A percentile compares a stretch with the other conserved stretches of the same genome.
Conservation (phyloP, 2,888 invertebrate genomes). For the Lycia hirtaria region DNA sequence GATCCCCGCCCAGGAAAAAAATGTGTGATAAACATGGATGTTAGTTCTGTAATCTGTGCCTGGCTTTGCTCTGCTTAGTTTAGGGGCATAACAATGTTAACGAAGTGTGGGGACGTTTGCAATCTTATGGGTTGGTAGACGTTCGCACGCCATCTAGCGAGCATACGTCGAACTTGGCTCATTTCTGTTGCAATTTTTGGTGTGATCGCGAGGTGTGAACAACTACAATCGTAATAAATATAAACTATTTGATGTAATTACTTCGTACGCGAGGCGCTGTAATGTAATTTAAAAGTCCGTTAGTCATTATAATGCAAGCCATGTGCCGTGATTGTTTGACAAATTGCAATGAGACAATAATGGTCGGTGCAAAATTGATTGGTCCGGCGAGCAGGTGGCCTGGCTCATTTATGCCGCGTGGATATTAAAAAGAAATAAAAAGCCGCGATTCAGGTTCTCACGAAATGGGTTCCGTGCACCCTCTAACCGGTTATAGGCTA, state of each 20-base stretch:
- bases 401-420: conserved; percentile 18
- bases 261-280: neutral
- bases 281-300: conserved; percentile 2
- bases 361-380: conserved; percentile 20
- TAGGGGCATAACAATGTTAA: too few species aligned
- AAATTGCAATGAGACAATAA: conserved; percentile 24
- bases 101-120: too few species aligned
- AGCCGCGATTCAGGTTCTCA: conserved; percentile 18
- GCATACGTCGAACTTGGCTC: too few species aligned
- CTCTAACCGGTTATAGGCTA: conserved; percentile 12
- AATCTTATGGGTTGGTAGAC: too few species aligned
- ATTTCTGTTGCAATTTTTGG: too few species aligned
- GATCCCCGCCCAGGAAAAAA: too few species aligned
- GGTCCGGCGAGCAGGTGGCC: conserved; percentile 23
- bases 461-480: conserved; percentile 27
- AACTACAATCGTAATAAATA: too few species aligned
- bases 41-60: too few species aligned
- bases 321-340: conserved; percentile 21
- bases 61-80: too few species aligned
- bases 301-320: neutral
- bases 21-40: too few species aligned
- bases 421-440: conserved; percentile 17
- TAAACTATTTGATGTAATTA: neutral
- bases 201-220: too few species aligned
- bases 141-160: too few species aligned